Percentiles rank a stretch among this genome's conserved stretches.
Evolutionary conservation across 2,797 vertebrate genomes (phyloP).

Genomic region (Mustela erminea): DNA sequence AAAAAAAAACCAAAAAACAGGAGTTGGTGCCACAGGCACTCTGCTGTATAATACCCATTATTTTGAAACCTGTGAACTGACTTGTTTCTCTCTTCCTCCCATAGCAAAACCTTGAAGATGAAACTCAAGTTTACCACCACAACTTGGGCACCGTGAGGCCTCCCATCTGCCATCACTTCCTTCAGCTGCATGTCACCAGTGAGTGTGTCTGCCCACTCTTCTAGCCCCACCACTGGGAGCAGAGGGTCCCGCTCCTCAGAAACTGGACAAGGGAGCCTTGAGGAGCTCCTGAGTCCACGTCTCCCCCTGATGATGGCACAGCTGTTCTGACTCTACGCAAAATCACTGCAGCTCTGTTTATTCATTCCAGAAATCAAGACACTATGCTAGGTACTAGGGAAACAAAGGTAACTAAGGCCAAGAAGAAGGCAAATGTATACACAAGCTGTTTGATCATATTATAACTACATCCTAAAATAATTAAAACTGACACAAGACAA

Average conservation of each 20-base stretch:
- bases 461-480: neutral
- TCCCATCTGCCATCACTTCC: neutral
- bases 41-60: neutral
- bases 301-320: neutral
- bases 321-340: neutral
- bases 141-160: neutral
- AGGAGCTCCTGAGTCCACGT: neutral
- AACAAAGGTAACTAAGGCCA: neutral
- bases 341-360: neutral
- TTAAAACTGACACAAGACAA: constrained; percentile 22
- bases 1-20: no score
- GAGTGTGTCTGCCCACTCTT: neutral
- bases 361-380: neutral
- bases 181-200: neutral
- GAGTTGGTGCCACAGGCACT: neutral
- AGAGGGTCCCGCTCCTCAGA: neutral
- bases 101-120: neutral
- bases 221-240: neutral
- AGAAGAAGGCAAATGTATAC: neutral
- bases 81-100: neutral
- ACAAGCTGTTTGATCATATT: neutral
- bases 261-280: neutral
- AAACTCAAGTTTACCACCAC: neutral
- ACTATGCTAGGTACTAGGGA: neutral
- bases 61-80: neutral